Percentiles rank a stretch among this genome's conserved stretches.
Evolutionary conservation across 2,797 vertebrate species (phyloP).

Genomic region (Pogoniulus pusillus): DNA sequence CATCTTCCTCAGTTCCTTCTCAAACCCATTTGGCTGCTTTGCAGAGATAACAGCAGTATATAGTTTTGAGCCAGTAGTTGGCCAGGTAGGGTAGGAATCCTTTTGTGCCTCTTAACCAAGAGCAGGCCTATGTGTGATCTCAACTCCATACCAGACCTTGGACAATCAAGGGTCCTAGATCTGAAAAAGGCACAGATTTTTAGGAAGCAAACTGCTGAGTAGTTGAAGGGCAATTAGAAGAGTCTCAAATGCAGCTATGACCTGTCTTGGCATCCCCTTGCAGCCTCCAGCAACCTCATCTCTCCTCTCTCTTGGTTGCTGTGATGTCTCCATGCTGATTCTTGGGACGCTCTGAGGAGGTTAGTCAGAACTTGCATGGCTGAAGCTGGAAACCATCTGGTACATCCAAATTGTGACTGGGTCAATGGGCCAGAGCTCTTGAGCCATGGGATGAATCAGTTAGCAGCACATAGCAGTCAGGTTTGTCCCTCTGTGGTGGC

Average conservation of each 20-base stretch:
- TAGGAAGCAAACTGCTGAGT: neutral
- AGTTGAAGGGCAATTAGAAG: neutral
- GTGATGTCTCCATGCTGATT: neutral
- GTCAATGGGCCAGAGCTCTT: neutral
- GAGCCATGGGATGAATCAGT: neutral
- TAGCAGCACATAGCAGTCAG: neutral
- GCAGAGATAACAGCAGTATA: neutral
- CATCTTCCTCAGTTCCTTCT: neutral
- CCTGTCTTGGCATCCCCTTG: neutral
- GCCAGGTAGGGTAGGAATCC: neutral
- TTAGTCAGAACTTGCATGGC: neutral
- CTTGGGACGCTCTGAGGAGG: neutral
- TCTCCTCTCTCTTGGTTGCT: neutral
- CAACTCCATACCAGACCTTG: neutral
- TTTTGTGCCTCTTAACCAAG: neutral
- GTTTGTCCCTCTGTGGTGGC: neutral
- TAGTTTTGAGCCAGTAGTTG: neutral
- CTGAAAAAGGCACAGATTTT: neutral
- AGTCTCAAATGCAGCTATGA: neutral
- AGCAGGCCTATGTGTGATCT: neutral
- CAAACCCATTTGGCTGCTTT: neutral
- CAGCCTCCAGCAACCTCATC: neutral
- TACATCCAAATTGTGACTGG: accelerated
- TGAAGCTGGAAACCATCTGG: neutral
- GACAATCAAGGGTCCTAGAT: neutral